Base-by-base conservation (phyloP, 2,797 vertebrate species). In the Hemibagrus guttatus region DNA sequence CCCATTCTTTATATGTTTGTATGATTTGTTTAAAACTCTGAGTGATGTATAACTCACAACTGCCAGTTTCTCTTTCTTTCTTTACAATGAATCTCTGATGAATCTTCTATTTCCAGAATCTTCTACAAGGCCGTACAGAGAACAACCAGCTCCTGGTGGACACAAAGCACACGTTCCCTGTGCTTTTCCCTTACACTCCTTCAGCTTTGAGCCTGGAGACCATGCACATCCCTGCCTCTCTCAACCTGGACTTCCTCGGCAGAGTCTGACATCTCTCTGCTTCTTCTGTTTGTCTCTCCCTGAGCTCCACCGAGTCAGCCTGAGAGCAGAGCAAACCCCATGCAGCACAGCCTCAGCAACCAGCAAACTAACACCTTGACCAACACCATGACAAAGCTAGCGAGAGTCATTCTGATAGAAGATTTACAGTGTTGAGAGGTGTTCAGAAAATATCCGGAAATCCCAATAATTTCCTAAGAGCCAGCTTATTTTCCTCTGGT, bases 131-230 rank as follows among this genome's bases (percentile, higher is more conserved):
- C 12, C 93, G 97, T 4, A 96, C 94, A 0, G 98, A 98, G 17
- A 92, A 95, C 28, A 95, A 95, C 0, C 97, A 97, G 86, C 96
- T 99, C 11, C 95, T 99, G 64, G 13, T 97, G 88, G 97, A 99
- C 95, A 97, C 95, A 93, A 99, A 98, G 90, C 95, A 97, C 89
- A 95, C 89, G 52, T 99, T 97, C 91, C 97, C 98, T 0, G 97
- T 99, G 46, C 88, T 97, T 83, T 98, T 99, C 90, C 97, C 97
- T 0, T 99, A 97, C 94, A 96, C 96, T 14, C 98, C 98, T 0
- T 99, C 98, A 0, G 95, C 96, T 39, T 95, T 99, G 71, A 97
- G 95, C 90, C 94, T 99, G 95, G 98, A 99, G 92, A 95, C 93
- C 0, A 93, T 99, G 90, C 96, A 98, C 89, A 95, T 99, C 87